phyloP scores from a whole-genome alignment of 1,140 invertebrate species.

The Monochamus saltuarius region DNA sequence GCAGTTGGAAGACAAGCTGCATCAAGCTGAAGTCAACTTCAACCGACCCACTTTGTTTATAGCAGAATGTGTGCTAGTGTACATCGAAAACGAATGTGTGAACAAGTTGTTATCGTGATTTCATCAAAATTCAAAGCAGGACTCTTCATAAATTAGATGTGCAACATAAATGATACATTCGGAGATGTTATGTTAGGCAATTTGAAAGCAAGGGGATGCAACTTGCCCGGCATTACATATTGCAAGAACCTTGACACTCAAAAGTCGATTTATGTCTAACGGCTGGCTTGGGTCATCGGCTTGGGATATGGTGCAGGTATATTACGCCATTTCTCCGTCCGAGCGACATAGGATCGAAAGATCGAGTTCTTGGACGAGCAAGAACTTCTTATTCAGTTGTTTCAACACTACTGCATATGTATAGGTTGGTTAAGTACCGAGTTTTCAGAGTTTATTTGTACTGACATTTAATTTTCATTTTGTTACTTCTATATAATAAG shows the following conservation, averaged over 20 bases:
- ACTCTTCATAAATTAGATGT: conserved; percentile 90
- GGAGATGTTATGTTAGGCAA: conserved; percentile 95
- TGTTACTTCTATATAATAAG: neutral
- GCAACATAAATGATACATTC: conserved; percentile 93
- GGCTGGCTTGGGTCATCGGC: conserved; percentile 80
- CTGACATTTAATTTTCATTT: conserved; percentile 2
- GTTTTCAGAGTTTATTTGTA: conserved; percentile 60
- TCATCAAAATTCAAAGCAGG: conserved; percentile 73
- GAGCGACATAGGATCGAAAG: conserved; percentile 81
- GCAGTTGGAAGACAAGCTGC: conserved; percentile 77
- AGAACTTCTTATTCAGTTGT: conserved; percentile 68
- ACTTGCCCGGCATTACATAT: conserved; percentile 77
- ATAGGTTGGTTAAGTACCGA: conserved; percentile 78
- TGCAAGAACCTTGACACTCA: conserved; percentile 80
- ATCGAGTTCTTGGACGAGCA: conserved; percentile 84
- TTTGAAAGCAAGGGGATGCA: conserved; percentile 80
- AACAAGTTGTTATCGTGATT: conserved; percentile 74
- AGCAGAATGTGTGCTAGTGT: conserved; percentile 96
- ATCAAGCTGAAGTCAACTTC: conserved; percentile 72
- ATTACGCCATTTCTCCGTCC: conserved; percentile 70
- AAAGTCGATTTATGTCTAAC: conserved; percentile 59
- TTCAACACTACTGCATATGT: conserved; percentile 79
- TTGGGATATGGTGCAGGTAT: conserved; percentile 91
- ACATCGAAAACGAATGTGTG: conserved; percentile 79
- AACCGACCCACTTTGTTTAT: conserved; percentile 86